A percentile compares a stretch with the other conserved stretches of the same genome.
Conservation (phyloP, 2,888 invertebrate species). For the Drosophila formosana region DNA sequence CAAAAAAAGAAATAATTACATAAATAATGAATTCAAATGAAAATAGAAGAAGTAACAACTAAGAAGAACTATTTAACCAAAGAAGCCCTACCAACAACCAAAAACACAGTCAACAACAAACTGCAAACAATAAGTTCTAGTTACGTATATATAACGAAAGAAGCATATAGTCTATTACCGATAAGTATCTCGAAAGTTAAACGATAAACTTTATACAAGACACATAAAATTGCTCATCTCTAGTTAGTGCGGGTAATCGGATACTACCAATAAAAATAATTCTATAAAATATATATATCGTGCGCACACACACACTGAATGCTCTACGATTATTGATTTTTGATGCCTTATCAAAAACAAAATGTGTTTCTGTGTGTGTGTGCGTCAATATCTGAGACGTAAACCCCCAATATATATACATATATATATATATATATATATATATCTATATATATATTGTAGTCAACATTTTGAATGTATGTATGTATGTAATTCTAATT, state of each 20-base stretch:
- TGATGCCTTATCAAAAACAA: constrained; percentile 44
- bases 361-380: constrained; percentile 35
- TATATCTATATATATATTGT: constrained; percentile 19
- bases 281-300: constrained; percentile 6
- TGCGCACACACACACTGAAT: constrained; percentile 10
- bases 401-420: not conserved
- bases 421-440: constrained; percentile 19
- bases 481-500: constrained; percentile 30
- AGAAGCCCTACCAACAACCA: constrained; percentile 36
- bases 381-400: not conserved
- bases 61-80: constrained; percentile 14
- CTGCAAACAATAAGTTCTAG: constrained; percentile 21
- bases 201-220: constrained; percentile 22
- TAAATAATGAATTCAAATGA: constrained; percentile 1
- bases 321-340: constrained; percentile 19
- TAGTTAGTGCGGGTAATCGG: constrained; percentile 40
- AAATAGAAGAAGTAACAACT: constrained; percentile 8
- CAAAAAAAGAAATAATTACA: not conserved
- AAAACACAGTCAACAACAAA: constrained; percentile 27
- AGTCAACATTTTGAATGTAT: constrained; percentile 27
- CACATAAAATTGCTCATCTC: constrained; percentile 43
- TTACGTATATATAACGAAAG: constrained; percentile 23
- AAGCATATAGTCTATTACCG: constrained; percentile 4
- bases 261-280: constrained; percentile 16
- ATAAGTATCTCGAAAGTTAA: constrained; percentile 37